A percentile compares a stretch with the other conserved stretches of the same genome.
phyloP scores from a whole-genome alignment of 2,888 invertebrate species.

The Epirrita christyi region DNA sequence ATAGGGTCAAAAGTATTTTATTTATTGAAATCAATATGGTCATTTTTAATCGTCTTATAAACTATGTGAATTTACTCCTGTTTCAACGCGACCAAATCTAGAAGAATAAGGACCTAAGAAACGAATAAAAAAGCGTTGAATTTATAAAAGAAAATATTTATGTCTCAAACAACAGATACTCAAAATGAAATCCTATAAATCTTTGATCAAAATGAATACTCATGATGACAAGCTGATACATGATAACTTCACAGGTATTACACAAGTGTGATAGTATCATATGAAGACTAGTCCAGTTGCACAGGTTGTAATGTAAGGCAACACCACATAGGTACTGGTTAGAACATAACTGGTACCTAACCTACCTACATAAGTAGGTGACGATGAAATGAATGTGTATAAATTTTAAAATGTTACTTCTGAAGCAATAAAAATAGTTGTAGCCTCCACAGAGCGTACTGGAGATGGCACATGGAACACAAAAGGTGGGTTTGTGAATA shows the following conservation, averaged over 20 bases:
- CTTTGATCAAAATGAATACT: not conserved
- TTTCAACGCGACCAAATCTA: no score
- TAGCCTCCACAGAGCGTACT: no score
- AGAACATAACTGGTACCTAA: not conserved
- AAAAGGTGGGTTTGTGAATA: no score
- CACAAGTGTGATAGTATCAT: constrained; percentile 15
- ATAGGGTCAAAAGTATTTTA: no score
- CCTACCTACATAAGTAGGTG: constrained; percentile 9
- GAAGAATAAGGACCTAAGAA: no score
- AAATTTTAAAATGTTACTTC: not conserved
- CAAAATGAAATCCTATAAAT: not conserved
- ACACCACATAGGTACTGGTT: constrained; percentile 5
- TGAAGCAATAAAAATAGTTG: no score
- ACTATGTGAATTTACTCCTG: no score
- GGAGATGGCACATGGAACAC: no score
- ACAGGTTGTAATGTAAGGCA: constrained; percentile 24
- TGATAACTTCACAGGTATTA: constrained; percentile 20
- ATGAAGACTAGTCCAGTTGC: constrained; percentile 13
- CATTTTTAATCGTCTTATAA: no score
- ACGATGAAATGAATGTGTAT: constrained; percentile 13
- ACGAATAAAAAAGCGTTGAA: no score
- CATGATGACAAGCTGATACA: constrained; percentile 13
- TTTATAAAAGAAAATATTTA: not conserved
- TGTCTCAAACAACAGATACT: not conserved
- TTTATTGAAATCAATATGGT: no score